Evolutionary conservation across 2,888 invertebrate genomes (phyloP), one percentile per base, ranked within the genome.

Genomic region (Willowsia nigromaculata): DNA sequence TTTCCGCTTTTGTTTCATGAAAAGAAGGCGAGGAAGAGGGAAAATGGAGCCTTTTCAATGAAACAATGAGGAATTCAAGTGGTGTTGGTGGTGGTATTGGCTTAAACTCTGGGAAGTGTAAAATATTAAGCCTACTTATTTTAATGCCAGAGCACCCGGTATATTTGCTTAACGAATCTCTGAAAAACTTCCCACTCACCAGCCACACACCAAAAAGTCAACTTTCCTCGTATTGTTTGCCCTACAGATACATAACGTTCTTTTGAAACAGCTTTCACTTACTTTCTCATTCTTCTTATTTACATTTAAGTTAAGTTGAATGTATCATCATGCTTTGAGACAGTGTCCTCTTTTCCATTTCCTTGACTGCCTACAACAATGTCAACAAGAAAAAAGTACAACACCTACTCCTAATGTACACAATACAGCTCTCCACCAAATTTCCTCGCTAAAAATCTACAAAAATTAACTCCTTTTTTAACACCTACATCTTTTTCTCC

Each of bases 381-480:
- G 53, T 53, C 53, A 53, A 53, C 53, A 53, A 53, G 18, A 53
- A 40, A 40, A 53, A 43, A 53, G 22, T 53, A 53, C n/a, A 53
- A 18, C 13, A 22, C 22, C 50, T 50, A 15, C 15, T 3, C n/a
- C n/a, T n/a, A n/a, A n/a, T n/a, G 18, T 13, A 53, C 53, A 53
- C 53, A 53, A 43, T 43, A 1, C 53, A 53, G 11, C 6, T 18
- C 53, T 3, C 53, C n/a, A 53, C 1, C 18, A 1, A 18, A 1
- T 53, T 53, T 18, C 53, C 53, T n/a, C 53, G 6, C 18, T 53
- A n/a, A 53, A n/a, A 1, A 6, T 18, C 53, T 18, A 50, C 50
- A 1, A 50, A n/a, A 50, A 76, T 76, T 76, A 76, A 76, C 50
- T 76, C 27, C 25, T 76, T 76, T 27, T 43, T 43, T 43, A 13